These are phyloP conservation scores for Coecobrya sp. DNA, from an alignment of 2,888 invertebrate genomes.

Conservation along the genomic window DNA sequence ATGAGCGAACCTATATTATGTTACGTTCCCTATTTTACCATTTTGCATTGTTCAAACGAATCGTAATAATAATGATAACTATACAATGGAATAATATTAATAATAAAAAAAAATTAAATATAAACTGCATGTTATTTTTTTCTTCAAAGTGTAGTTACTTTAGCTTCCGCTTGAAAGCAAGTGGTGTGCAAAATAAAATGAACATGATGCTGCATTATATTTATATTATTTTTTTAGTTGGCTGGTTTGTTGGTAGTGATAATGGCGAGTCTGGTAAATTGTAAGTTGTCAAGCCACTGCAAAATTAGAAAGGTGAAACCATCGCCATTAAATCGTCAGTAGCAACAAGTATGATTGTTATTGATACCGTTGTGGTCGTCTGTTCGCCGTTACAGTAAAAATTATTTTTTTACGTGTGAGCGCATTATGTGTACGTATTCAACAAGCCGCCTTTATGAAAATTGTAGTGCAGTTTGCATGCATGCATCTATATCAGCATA, in stretches of 20 bases:
- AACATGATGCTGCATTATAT: background rate
- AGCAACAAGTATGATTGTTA: background rate
- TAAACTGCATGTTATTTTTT: background rate
- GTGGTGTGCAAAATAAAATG: conserved; percentile 15
- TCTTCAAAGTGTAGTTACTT: background rate
- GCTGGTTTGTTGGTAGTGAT: background rate
- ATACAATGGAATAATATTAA: conserved; percentile 32
- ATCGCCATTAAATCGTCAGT: conserved; percentile 1
- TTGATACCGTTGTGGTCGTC: background rate
- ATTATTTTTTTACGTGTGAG: too few relatives aligned
- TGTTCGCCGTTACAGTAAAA: background rate
- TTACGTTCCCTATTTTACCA: conserved; percentile 44
- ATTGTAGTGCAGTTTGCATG: too few relatives aligned
- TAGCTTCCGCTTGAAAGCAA: conserved; percentile 53
- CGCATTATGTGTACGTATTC: background rate
- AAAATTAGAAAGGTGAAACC: conserved; percentile 73
- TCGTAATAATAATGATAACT: conserved; percentile 18
- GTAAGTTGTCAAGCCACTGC: conserved; percentile 68
- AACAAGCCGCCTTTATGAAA: too few relatives aligned
- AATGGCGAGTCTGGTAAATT: conserved; percentile 24
- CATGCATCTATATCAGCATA: too few relatives aligned
- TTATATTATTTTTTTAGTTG: background rate
- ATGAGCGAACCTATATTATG: background rate
- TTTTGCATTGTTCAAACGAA: conserved; percentile 55
- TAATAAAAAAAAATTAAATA: conserved; percentile 23